These are phyloP conservation scores for Apocrypta bakeri DNA, from an alignment of 1,140 invertebrate species.

Conservation along the genomic window DNA sequence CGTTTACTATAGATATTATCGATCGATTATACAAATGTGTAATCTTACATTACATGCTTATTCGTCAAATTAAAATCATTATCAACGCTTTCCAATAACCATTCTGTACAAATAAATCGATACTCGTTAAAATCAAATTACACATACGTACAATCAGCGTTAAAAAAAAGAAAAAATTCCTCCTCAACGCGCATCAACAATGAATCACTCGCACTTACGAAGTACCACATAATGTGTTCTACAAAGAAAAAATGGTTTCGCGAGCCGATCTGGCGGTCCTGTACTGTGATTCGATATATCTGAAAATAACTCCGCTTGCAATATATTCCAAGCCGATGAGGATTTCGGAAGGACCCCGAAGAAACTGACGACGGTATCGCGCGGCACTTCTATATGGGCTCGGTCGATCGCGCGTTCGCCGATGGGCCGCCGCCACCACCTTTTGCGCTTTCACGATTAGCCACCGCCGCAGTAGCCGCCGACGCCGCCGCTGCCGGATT, in stretches of 20 bases:
- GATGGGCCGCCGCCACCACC: conserved; percentile 54
- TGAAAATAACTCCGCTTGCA: too few relatives aligned
- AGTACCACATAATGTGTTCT: conserved; percentile 62
- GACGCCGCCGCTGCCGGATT: conserved; percentile 56
- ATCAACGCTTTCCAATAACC: too few relatives aligned
- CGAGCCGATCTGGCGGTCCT: conserved; percentile 26
- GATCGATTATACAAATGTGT: too few relatives aligned
- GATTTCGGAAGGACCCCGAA: conserved; percentile 65
- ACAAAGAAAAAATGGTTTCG: neutral
- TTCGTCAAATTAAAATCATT: too few relatives aligned
- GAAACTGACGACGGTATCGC: conserved; percentile 66
- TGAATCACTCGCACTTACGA: conserved; percentile 62
- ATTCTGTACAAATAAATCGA: too few relatives aligned
- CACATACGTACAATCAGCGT: too few relatives aligned
- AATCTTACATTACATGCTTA: too few relatives aligned
- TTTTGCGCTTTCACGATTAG: conserved; percentile 57
- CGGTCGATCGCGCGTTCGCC: conserved; percentile 30
- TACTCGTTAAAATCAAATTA: too few relatives aligned
- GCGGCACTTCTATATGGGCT: conserved; percentile 72
- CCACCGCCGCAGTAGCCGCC: conserved; percentile 20
- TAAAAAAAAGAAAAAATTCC: too few relatives aligned
- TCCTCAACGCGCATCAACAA: too few relatives aligned
- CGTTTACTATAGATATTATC: too few relatives aligned
- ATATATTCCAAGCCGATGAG: conserved; percentile 52
- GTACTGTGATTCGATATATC: too few relatives aligned